Evolutionary conservation across 2,113 vertebrate species (phyloP).

Genomic region (Tachysurus fulvidraco): DNA sequence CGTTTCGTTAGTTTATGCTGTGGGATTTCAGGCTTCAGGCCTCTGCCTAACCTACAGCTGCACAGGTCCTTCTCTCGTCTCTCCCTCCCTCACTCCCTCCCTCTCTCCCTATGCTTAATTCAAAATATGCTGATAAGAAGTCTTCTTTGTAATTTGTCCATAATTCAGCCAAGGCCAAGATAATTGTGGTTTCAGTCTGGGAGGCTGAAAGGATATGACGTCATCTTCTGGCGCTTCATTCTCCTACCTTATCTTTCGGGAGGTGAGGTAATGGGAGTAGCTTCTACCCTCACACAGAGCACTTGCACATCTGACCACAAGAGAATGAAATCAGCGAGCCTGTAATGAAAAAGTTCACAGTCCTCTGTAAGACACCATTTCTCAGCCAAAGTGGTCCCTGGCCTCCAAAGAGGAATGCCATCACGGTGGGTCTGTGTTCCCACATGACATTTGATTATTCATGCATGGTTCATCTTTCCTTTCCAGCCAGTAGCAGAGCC

Average conservation of each 20-base stretch:
- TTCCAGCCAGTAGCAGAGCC: not conserved
- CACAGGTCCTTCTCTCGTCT: not conserved
- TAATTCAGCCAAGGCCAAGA: not conserved
- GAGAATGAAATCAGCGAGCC: conserved; percentile 33
- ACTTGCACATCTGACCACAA: conserved; percentile 19
- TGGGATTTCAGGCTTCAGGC: conserved; percentile 22
- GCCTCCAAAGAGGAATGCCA: conserved; percentile 35
- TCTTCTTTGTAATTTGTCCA: conserved; percentile 11
- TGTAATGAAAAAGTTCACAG: conserved; percentile 39
- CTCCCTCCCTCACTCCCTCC: not conserved
- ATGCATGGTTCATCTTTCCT: conserved; percentile 30
- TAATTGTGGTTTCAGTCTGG: conserved; percentile 26
- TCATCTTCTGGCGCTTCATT: not conserved
- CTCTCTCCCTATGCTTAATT: not conserved
- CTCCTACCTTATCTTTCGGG: conserved; percentile 25
- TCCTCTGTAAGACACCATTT: conserved; percentile 44
- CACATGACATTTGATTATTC: conserved; percentile 46
- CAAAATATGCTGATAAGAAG: conserved; percentile 20
- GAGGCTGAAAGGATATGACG: not conserved
- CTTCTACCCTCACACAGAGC: conserved; percentile 15
- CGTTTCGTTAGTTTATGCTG: conserved; percentile 43
- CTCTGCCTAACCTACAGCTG: conserved; percentile 4
- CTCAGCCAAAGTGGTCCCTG: conserved; percentile 42
- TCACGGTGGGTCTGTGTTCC: conserved; percentile 35
- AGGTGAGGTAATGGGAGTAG: conserved; percentile 43